Evolutionary conservation across 2,113 vertebrate genomes (phyloP), one percentile per base, ranked within the genome.

Genomic region (Pseudorhombus dupliciocellatus): DNA sequence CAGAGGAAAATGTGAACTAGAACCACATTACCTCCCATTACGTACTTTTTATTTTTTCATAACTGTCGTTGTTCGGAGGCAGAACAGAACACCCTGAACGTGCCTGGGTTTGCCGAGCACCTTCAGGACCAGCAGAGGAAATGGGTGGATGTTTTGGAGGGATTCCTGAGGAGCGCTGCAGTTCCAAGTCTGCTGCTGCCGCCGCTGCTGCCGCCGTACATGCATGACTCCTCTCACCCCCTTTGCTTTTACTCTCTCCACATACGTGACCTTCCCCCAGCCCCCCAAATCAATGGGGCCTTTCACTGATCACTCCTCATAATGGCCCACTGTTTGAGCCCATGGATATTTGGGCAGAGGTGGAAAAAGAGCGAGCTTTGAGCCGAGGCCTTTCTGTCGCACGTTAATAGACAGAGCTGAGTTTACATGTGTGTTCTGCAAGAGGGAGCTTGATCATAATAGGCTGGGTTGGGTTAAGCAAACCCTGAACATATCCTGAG

Each of bases 251-350:
- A 9, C 72, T 66, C 74, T 77, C 30, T 22, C 72, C 74, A 52
- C 74, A 85, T 84, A 81, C 70, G 58, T 75, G 84, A 90, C 86
- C 77, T 85, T 72, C 81, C 75, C 83, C 75, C 22, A 25, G 73
- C 22, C 70, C 60, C 55, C 2, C 26, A 84, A 89, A 79, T 90
- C 91, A 88, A 91, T 90, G 86, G 87, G 81, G 75, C 74, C 89
- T 91, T 92, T 93, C 84, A 92, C 86, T 63, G 81, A 87, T 89
- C 77, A 87, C 30, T 21, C 53, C 52, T 79, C 81, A 90, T 87
- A 91, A 90, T 91, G 86, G 82, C 74, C 80, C 78, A 83, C 77
- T 89, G 89, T 90, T 90, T 73, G 72, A 79, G 80, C 30, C 66
- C 28, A 44, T 26, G 28, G 71, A 83, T 84, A 75, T 88, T 79